phyloP scores from a whole-genome alignment of 37 sponge, comb jelly and placozoan genomes.

The Axinella damicornis region DNA sequence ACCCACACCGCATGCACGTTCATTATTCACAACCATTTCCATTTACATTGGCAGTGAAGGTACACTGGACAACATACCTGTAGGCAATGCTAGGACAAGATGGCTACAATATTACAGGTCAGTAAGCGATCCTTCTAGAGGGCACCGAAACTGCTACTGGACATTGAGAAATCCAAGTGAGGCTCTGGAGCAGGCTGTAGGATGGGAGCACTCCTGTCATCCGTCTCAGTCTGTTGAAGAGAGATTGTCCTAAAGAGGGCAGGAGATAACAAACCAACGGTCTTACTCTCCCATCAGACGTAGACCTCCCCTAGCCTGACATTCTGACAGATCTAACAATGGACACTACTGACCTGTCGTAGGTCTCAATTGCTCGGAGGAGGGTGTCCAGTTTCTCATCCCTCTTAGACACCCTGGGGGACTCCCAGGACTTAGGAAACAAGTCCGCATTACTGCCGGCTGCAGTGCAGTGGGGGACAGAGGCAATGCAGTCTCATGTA shows the following conservation, averaged over 20 bases:
- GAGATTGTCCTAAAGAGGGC: background rate
- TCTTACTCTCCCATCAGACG: too few relatives aligned
- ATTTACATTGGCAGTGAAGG: too few relatives aligned
- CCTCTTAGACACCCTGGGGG: background rate
- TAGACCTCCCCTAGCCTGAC: too few relatives aligned
- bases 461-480: background rate
- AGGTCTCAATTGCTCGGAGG: constrained; percentile 24
- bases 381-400: constrained; percentile 1
- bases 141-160: background rate
- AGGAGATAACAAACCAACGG: background rate
- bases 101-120: background rate
- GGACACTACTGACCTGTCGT: constrained; percentile 50
- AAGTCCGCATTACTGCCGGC: background rate
- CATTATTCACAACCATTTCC: too few relatives aligned
- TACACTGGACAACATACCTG: too few relatives aligned
- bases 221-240: background rate
- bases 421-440: too few relatives aligned
- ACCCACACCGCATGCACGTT: too few relatives aligned
- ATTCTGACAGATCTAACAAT: too few relatives aligned
- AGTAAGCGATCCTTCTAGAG: background rate
- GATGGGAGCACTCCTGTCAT: constrained; percentile 8
- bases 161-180: background rate
- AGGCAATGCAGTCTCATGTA: background rate
- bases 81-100: too few relatives aligned
- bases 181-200: background rate